These are phyloP conservation scores for Suncus etruscus DNA, from an alignment of 2,113 vertebrate genomes.

Conservation along the genomic window DNA sequence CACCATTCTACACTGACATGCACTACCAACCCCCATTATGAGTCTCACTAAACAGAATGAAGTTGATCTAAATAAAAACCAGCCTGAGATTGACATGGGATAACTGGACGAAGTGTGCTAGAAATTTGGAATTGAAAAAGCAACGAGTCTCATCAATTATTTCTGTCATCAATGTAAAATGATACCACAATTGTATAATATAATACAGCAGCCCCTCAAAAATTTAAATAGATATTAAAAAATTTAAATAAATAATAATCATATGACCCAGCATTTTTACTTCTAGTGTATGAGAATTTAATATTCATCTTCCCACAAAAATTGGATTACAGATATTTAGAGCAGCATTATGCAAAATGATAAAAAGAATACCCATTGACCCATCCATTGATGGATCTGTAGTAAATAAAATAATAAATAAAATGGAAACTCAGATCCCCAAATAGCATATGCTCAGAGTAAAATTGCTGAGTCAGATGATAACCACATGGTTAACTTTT, in stretches of 20 bases:
- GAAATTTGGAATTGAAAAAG: constrained; percentile 38
- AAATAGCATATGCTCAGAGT: no score
- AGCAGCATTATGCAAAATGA: neutral
- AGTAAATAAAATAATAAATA: constrained; percentile 41
- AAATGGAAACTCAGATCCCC: no score
- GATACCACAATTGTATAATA: neutral
- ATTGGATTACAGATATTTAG: neutral
- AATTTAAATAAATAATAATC: constrained; percentile 29
- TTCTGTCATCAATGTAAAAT: neutral
- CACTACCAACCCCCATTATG: neutral
- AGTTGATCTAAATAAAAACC: neutral
- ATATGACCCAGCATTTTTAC: constrained; percentile 9
- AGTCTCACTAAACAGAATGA: neutral
- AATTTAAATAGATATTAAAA: constrained; percentile 34
- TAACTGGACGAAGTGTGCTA: neutral
- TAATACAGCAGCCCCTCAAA: neutral
- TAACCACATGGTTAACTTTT: no score
- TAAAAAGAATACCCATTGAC: constrained; percentile 13
- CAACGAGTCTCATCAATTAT: neutral
- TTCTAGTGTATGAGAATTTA: neutral
- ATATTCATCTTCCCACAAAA: constrained; percentile 21
- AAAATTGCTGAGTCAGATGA: no score
- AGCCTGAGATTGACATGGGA: neutral
- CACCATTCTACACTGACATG: neutral
- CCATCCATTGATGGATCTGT: neutral